Evolutionary conservation across 2,113 vertebrate genomes (phyloP).

Genomic region (Fregata magnificens): DNA sequence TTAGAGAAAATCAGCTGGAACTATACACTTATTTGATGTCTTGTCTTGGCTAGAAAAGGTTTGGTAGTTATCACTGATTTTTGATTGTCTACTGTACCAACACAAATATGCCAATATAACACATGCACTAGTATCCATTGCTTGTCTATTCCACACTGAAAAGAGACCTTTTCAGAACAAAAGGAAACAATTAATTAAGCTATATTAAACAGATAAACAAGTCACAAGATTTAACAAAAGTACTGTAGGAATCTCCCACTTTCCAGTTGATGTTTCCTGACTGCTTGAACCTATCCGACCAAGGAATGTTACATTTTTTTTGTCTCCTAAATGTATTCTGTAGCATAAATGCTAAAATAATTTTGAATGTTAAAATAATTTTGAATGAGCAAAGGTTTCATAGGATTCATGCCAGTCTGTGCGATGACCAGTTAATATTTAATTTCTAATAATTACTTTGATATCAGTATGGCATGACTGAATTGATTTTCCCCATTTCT

Average conservation of each 20-base stretch:
- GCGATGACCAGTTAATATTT: neutral
- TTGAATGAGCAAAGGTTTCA: neutral
- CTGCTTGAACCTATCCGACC: neutral
- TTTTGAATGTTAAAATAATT: neutral
- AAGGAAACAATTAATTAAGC: neutral
- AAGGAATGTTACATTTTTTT: neutral
- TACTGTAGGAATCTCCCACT: neutral
- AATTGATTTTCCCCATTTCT: neutral
- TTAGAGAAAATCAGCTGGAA: neutral
- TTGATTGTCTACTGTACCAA: neutral
- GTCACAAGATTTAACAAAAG: neutral
- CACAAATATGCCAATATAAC: neutral
- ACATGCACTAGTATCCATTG: neutral
- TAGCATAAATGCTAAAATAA: neutral
- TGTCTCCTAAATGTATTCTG: neutral
- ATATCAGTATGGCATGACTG: neutral
- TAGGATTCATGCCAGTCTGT: neutral
- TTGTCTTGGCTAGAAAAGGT: neutral
- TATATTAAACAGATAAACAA: neutral
- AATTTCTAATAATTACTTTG: neutral
- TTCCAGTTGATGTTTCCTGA: neutral
- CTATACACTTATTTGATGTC: neutral
- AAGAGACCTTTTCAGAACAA: neutral
- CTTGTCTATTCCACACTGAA: neutral
- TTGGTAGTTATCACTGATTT: neutral